phyloP scores from a whole-genome alignment of 2,888 invertebrate genomes.

The Xylota sylvarum region DNA sequence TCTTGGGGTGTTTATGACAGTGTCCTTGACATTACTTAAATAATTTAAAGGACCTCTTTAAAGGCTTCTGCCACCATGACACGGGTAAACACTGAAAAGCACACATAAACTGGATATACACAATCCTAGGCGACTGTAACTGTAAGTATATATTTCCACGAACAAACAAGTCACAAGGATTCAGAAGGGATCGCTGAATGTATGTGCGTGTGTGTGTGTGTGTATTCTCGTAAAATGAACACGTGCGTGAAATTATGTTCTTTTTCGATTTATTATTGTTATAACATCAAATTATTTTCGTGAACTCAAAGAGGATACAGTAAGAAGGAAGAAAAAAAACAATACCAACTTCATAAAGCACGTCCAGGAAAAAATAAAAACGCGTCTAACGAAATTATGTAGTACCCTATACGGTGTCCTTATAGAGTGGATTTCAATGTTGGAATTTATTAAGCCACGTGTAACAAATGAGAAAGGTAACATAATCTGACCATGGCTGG shows the following conservation, averaged over 20 bases:
- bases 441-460: too few relatives aligned
- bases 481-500: too few relatives aligned
- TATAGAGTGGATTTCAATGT: too few relatives aligned
- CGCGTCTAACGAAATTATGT: background rate
- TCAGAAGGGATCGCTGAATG: too few relatives aligned
- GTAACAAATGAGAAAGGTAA: too few relatives aligned
- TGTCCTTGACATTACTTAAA: slow-evolving; percentile 25
- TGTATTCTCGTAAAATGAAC: slow-evolving; percentile 14
- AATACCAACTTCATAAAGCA: background rate
- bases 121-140: slow-evolving; percentile 11
- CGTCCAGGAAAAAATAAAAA: background rate
- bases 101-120: background rate
- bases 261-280: slow-evolving; percentile 47
- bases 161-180: slow-evolving; percentile 27
- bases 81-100: slow-evolving; percentile 13
- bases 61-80: slow-evolving; percentile 6
- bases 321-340: background rate
- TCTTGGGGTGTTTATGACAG: slow-evolving; percentile 28
- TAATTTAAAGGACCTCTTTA: slow-evolving; percentile 24
- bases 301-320: slow-evolving; percentile 15
- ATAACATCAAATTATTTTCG: slow-evolving; percentile 30
- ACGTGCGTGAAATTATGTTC: slow-evolving; percentile 56
- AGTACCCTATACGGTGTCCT: too few relatives aligned
- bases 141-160: background rate
- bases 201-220: background rate